Evolutionary conservation across 2,888 invertebrate species (phyloP).

Genomic region (Trachelus iudaicus): DNA sequence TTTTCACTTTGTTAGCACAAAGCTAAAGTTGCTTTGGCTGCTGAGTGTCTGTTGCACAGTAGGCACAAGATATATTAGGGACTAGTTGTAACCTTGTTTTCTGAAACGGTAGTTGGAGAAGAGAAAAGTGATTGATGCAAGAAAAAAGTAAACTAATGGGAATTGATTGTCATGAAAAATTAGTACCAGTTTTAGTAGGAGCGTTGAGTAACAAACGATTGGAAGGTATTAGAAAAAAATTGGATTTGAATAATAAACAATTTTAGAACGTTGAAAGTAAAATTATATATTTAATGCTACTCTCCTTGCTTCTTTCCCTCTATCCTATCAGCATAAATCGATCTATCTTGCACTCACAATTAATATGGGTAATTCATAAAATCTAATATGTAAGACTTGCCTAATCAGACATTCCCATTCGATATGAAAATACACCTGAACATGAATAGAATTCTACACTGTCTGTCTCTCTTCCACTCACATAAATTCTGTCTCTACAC

Average conservation of each 20-base stretch:
- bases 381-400: neutral
- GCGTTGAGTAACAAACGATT: neutral
- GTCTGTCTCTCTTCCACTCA: constrained; percentile 27
- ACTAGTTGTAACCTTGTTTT: neutral
- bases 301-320: too few relatives aligned
- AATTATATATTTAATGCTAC: too few relatives aligned
- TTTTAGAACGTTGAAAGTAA: neutral
- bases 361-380: neutral
- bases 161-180: neutral
- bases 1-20: neutral
- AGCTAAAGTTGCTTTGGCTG: neutral
- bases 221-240: neutral
- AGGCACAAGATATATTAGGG: neutral
- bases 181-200: neutral
- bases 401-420: constrained; percentile 24
- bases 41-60: neutral
- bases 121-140: too few relatives aligned
- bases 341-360: neutral
- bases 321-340: constrained; percentile 1
- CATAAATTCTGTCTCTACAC: constrained; percentile 14
- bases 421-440: neutral
- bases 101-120: too few relatives aligned
- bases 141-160: neutral
- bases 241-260: neutral
- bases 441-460: constrained; percentile 6